Evolutionary conservation across 2,113 vertebrate genomes (phyloP), one percentile per base, ranked within the genome.

Genomic region (Hucho hucho): DNA sequence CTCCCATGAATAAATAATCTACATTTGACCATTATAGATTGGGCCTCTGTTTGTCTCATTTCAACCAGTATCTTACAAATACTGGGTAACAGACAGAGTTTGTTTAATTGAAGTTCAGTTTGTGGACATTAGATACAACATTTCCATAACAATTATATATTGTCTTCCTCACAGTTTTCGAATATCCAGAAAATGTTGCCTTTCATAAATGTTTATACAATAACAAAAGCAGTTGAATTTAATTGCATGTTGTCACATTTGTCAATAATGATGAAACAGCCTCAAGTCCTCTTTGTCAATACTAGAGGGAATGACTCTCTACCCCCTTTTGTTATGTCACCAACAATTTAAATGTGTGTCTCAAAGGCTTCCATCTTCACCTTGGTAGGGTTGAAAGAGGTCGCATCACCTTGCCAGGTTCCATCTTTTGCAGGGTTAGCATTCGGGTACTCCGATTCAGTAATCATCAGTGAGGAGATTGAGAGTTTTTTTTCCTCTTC

Each of bases 281-380:
- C 28, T 46, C 43, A 58, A 20, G 53, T 4, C 53, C 14, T 29
- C 28, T 3, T 58, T 58, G 16, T 58, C 53, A 58, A 20, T 20
- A 46, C 6, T 46, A 46, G 43, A 46, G 43, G 6, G 7, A 9
- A 46, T 9, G 4, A 9, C 43, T 46, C 43, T 46, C 6, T 46
- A 29, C 4, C 28, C 28, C 28, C 4, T 46, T 46, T 11, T 6
- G 12, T 37, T 1, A 56, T 67, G 18, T n/a, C 4, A 18, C 4
- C 22, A 49, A 18, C 25, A 28, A 75, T 66, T 88, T 84, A 91
- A 72, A 93, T 90, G 68, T 86, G 86, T 69, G 75, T 86, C 78
- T 90, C 78, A 43, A 70, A 77, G 4, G 76, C 72, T 69, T 79
- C 75, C 24, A 28, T 86, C 12, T 66, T 71, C 18, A 64, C 70